Conservation (phyloP, 2,113 vertebrate genomes). For the Casuarius casuarius region DNA sequence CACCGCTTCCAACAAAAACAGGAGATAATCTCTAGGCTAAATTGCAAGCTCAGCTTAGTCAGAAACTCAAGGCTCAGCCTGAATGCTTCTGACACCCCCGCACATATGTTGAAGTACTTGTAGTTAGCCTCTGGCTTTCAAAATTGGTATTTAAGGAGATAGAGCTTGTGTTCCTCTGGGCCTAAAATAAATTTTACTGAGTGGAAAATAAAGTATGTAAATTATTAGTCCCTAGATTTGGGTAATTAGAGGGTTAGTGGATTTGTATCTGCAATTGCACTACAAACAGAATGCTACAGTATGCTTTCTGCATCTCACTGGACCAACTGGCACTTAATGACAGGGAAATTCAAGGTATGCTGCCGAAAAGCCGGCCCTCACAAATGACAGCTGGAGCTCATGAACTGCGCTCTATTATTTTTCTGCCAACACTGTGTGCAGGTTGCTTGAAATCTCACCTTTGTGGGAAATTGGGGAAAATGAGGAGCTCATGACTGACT, state of each 20-base stretch:
- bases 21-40: constrained; percentile 37
- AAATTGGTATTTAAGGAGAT: constrained; percentile 36
- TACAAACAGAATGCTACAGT: constrained; percentile 8
- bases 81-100: not conserved
- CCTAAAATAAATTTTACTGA: constrained; percentile 25
- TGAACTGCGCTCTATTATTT: not conserved
- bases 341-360: not conserved
- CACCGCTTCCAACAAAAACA: not conserved
- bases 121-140: constrained; percentile 41
- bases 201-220: constrained; percentile 17
- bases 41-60: constrained; percentile 25
- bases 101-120: constrained; percentile 22
- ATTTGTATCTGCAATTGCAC: not conserved
- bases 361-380: not conserved
- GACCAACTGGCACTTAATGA: not conserved
- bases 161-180: not conserved
- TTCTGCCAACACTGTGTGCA: not conserved
- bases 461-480: not conserved
- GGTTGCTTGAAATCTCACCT: not conserved
- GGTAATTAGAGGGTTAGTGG: constrained; percentile 1
- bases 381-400: not conserved
- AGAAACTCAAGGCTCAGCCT: constrained; percentile 26
- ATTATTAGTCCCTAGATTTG: constrained; percentile 12
- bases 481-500: not conserved
- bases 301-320: not conserved